Percentiles rank a stretch among this genome's conserved stretches.
Conservation (phyloP, 2,888 invertebrate species). For the Amphipyra tragopoginis region DNA sequence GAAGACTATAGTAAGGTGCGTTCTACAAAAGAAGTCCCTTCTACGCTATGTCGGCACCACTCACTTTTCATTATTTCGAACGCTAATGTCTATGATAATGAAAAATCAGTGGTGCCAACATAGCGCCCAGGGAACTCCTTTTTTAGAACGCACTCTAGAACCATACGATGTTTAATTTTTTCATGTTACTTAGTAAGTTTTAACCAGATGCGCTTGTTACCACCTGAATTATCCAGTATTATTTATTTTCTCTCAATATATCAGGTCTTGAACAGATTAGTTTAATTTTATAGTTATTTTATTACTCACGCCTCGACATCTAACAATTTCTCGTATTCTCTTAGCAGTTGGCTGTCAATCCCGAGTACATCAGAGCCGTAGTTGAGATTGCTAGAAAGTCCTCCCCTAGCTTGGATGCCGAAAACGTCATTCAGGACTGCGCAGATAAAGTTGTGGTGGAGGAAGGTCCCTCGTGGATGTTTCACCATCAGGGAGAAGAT, state of each 20-base stretch:
- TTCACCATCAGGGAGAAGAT: constrained; percentile 96
- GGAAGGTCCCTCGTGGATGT: constrained; percentile 94
- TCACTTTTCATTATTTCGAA: too few species aligned
- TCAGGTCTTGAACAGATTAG: constrained; percentile 22
- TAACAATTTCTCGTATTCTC: constrained; percentile 92
- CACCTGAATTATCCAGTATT: constrained; percentile 31
- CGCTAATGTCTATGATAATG: too few species aligned
- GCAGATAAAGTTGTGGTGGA: constrained; percentile 96
- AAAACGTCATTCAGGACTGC: constrained; percentile 97
- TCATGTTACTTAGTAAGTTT: background rate
- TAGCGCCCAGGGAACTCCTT: too few species aligned
- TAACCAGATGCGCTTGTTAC: constrained; percentile 1
- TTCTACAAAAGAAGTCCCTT: too few species aligned
- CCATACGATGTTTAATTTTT: too few species aligned
- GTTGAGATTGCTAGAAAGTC: constrained; percentile 94
- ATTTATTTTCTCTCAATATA: constrained; percentile 26
- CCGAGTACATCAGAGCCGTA: constrained; percentile 96
- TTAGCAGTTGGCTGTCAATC: constrained; percentile 93
- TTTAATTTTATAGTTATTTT: constrained; percentile 4
- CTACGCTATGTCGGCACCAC: too few species aligned
- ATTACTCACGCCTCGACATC: constrained; percentile 84
- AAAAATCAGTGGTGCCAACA: too few species aligned
- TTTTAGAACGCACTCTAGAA: too few species aligned
- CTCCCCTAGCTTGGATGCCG: constrained; percentile 96
- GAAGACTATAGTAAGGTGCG: too few species aligned